phyloP scores from a whole-genome alignment of 1,140 invertebrate genomes.

The Leptoteleia sp. region DNA sequence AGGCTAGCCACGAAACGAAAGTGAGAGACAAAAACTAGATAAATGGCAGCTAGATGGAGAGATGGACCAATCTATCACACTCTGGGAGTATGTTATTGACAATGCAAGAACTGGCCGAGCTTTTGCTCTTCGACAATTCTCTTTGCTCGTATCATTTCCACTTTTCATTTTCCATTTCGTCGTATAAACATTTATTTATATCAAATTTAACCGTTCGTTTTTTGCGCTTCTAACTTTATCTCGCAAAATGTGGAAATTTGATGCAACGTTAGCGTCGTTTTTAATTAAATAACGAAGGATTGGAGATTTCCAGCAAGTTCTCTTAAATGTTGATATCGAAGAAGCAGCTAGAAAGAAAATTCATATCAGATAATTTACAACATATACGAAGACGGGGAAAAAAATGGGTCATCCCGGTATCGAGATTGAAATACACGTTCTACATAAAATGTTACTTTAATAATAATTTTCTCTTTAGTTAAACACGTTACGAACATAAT shows the following conservation, averaged over 20 bases:
- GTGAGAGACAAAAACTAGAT: constrained; percentile 79
- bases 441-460: constrained; percentile 17
- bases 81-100: constrained; percentile 77
- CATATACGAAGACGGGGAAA: constrained; percentile 1
- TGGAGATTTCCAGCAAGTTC: no score
- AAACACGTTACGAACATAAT: constrained; percentile 18
- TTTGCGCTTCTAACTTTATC: no score
- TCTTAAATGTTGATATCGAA: neutral
- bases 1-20: constrained; percentile 74
- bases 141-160: constrained; percentile 43
- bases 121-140: constrained; percentile 54
- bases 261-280: no score
- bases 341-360: constrained; percentile 11
- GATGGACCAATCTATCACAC: constrained; percentile 79
- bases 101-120: constrained; percentile 76
- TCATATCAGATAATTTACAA: constrained; percentile 17
- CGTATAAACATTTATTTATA: constrained; percentile 11
- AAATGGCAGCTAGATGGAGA: constrained; percentile 78
- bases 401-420: constrained; percentile 29
- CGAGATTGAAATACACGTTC: constrained; percentile 17
- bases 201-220: neutral
- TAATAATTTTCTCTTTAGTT: constrained; percentile 9
- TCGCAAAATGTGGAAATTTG: no score
- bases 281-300: no score
- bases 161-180: constrained; percentile 28